Evolutionary conservation across 1,140 invertebrate genomes (phyloP), one percentile per base, ranked within the genome.

Genomic region (Coenobita brevimanus): DNA sequence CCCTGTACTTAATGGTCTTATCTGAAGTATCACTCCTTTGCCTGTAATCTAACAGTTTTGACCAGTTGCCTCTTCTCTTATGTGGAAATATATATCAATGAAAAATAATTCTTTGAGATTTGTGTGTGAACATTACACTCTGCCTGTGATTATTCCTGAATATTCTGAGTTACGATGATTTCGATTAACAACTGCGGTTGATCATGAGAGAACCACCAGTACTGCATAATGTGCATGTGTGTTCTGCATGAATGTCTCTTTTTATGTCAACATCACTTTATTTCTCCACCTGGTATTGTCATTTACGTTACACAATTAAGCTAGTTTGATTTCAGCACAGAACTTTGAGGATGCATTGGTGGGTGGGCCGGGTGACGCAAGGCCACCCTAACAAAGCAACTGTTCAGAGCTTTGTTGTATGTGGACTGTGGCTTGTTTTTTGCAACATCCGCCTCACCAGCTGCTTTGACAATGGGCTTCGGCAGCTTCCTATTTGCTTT

Each of bases 61-160:
- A 50, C 60, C 78, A 64, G 15, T 17, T 64, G 38, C 60, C 33
- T 64, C 24, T 64, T 81, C 54, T 60, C 27, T 64, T 50, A 81
- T 50, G 60, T n/a, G 24, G 6, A 76, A 76, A 75, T 3, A 76
- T 38, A 36, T 43, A 50, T 3, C n/a, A 76, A 50, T 43, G n/a
- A 6, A 69, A 69, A 69, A 69, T 8, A 69, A 69, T 46, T 46
- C 27, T 33, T 83, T 30, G 62, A 43, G 64, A 67, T 57, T 73
- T 73, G 81, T 83, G 81, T 83, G 81, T 46, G 67, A 64, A 24
- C 15, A 64, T 81, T 60, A 54, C 46, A 73, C 67, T 57, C 21
- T 83, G 67, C 69, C 50, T 71, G 43, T 83, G 81, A 54, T 54
- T 83, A 73, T 83, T 83, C 41, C 81, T 73, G 30, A 30, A 71